phyloP scores from a whole-genome alignment of 2,888 invertebrate species.

The Mythimna pallens region DNA sequence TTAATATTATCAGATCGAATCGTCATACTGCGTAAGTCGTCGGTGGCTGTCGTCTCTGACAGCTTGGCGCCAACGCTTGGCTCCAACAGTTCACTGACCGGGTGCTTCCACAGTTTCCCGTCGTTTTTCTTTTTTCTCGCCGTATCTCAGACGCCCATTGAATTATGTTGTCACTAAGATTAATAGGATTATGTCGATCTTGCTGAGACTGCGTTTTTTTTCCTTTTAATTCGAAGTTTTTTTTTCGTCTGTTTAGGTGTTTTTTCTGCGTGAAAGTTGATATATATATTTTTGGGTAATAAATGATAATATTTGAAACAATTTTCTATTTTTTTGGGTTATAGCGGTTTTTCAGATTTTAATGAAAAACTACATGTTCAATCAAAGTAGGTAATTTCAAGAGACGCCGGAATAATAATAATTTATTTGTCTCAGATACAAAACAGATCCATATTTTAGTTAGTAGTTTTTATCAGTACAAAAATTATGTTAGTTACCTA shows the following conservation, averaged over 20 bases:
- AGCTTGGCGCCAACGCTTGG: slow-evolving; percentile 49
- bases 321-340: too few relatives aligned
- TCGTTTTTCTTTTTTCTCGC: slow-evolving; percentile 55
- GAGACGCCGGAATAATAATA: too few relatives aligned
- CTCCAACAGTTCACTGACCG: slow-evolving; percentile 65
- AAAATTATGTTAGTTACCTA: too few relatives aligned
- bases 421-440: too few relatives aligned
- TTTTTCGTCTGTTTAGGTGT: slow-evolving; percentile 18
- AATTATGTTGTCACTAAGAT: slow-evolving; percentile 82
- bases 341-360: too few relatives aligned
- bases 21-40: slow-evolving; percentile 35
- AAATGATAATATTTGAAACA: too few relatives aligned
- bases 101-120: slow-evolving; percentile 50
- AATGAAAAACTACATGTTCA: too few relatives aligned
- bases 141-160: slow-evolving; percentile 72
- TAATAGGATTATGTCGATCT: slow-evolving; percentile 78
- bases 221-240: slow-evolving; percentile 59
- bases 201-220: slow-evolving; percentile 56
- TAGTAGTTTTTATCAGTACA: too few relatives aligned
- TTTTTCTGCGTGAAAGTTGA: neutral
- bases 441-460: too few relatives aligned
- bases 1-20: slow-evolving; percentile 17
- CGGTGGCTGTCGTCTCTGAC: slow-evolving; percentile 34
- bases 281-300: neutral
- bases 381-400: too few relatives aligned